Conservation (phyloP, 2,797 vertebrate genomes). For the Xerus rutilus region DNA sequence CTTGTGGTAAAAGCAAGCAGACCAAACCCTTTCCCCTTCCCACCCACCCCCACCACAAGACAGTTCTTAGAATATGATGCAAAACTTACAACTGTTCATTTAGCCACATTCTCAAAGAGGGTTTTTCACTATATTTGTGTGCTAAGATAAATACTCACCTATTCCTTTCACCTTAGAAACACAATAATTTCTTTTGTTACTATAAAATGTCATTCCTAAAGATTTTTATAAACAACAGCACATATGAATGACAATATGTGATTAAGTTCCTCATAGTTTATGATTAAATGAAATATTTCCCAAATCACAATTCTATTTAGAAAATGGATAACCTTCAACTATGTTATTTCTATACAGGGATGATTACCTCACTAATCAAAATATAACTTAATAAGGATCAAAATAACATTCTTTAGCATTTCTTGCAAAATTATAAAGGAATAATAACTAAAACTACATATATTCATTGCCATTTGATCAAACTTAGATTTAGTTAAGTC, state of each 20-base stretch:
- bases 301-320: constrained; percentile 54
- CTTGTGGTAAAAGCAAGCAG: not conserved
- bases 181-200: constrained; percentile 50
- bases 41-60: not conserved
- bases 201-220: constrained; percentile 57
- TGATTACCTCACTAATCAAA: constrained; percentile 53
- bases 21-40: not conserved
- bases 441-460: constrained; percentile 42
- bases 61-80: constrained; percentile 7
- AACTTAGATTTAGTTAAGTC: constrained; percentile 52
- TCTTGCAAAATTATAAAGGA: constrained; percentile 7
- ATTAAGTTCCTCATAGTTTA: constrained; percentile 15
- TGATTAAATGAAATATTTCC: constrained; percentile 25
- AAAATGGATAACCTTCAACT: constrained; percentile 13
- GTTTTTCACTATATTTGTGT: constrained; percentile 27
- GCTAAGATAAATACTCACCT: constrained; percentile 12
- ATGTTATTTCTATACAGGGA: constrained; percentile 52
- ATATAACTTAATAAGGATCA: constrained; percentile 43
- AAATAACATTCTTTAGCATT: constrained; percentile 62
- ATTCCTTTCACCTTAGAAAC: constrained; percentile 61
- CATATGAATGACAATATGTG: constrained; percentile 46
- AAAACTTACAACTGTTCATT: constrained; percentile 40
- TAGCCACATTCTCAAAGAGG: constrained; percentile 26
- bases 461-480: constrained; percentile 24
- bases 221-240: constrained; percentile 54